Conservation (phyloP, 35 echinoderm and acorn worm genomes). For the Acanthaster planci region DNA sequence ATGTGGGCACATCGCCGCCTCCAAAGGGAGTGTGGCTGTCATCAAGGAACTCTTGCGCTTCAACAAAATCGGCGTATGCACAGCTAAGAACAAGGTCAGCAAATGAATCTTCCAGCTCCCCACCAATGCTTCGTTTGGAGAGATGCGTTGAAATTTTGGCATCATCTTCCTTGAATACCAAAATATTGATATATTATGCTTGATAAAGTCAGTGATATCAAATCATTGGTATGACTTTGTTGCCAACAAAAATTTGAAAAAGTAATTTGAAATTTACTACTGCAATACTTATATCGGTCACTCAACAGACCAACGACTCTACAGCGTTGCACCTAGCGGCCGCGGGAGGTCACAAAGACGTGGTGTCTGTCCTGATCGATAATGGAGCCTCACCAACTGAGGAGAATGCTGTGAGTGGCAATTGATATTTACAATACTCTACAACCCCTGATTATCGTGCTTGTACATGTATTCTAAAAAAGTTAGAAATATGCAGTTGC, state of each 20-base stretch:
- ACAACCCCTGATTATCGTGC: too few relatives aligned
- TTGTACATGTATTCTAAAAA: too few relatives aligned
- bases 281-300: too few relatives aligned
- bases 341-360: constrained; percentile 86
- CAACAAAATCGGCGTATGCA: constrained; percentile 81
- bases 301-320: constrained; percentile 82
- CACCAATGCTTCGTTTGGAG: too few relatives aligned
- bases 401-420: constrained; percentile 88
- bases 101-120: neutral
- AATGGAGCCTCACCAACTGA: constrained; percentile 94
- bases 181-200: neutral
- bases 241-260: too few relatives aligned
- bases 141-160: neutral
- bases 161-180: neutral
- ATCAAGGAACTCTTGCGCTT: constrained; percentile 91
- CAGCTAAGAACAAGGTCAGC: constrained; percentile 91
- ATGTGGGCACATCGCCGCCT: constrained; percentile 96
- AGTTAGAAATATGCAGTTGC: neutral
- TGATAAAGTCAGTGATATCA: neutral
- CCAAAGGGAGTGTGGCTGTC: constrained; percentile 98
- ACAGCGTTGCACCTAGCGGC: constrained; percentile 95
- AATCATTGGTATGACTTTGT: too few relatives aligned
- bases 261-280: too few relatives aligned
- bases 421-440: neutral
- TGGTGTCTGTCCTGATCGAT: constrained; percentile 84